phyloP scores from a whole-genome alignment of 2,797 vertebrate genomes.

The Parauchenoglanis ngamensis region DNA sequence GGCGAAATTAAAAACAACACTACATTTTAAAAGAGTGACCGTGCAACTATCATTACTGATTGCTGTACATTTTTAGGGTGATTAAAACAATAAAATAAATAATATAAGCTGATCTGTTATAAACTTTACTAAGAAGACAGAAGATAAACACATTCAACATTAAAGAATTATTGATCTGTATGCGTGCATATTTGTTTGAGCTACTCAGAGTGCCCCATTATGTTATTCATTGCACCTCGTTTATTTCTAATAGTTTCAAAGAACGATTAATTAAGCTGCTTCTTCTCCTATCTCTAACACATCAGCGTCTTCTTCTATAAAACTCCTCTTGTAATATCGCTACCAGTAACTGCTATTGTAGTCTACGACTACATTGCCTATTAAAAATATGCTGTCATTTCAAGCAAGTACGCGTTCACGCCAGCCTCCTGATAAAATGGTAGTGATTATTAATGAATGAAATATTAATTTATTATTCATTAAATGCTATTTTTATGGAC shows the following conservation, averaged over 20 bases:
- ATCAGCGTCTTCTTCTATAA: background rate
- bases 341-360: background rate
- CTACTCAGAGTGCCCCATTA: background rate
- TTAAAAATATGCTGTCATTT: background rate
- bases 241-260: conserved; percentile 2
- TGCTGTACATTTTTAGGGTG: background rate
- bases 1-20: conserved; percentile 43
- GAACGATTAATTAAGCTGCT: background rate
- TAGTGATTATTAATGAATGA: background rate
- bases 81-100: background rate
- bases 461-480: background rate
- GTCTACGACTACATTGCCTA: background rate
- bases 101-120: background rate
- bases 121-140: background rate
- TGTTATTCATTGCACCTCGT: background rate
- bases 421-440: background rate
- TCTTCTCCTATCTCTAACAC: background rate
- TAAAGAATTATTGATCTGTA: background rate
- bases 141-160: background rate
- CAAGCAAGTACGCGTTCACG: background rate
- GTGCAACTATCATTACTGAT: background rate
- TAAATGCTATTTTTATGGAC: background rate
- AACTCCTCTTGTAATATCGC: background rate
- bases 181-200: background rate
- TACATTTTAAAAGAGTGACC: background rate